phyloP scores from a whole-genome alignment of 2,113 vertebrate species.

The Connochaetes taurinus region DNA sequence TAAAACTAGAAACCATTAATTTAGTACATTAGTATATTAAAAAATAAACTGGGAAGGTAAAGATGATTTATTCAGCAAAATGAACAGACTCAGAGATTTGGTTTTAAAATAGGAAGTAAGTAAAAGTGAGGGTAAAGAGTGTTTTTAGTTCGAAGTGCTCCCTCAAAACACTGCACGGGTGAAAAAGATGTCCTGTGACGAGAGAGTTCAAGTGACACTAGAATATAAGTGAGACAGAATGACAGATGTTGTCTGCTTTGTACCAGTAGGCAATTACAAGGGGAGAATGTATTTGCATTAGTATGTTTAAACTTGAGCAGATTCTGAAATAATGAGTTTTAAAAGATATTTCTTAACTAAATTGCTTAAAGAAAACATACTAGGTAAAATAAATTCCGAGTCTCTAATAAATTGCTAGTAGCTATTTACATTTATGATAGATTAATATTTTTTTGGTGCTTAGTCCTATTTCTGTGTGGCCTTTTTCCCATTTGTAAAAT shows the following conservation, averaged over 20 bases:
- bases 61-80: not conserved
- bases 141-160: not conserved
- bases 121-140: not conserved
- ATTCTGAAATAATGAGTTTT: not conserved
- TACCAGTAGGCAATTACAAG: not conserved
- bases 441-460: not conserved
- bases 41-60: not conserved
- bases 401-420: not conserved
- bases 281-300: not conserved
- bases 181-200: not conserved
- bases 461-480: not conserved
- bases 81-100: not conserved
- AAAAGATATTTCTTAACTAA: not conserved
- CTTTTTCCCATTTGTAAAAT: not conserved
- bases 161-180: not conserved
- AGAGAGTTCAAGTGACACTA: not conserved
- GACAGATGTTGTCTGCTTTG: not conserved
- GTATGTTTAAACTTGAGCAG: not conserved
- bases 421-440: not conserved
- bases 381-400: not conserved
- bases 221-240: not conserved
- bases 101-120: conserved; percentile 5
- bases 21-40: not conserved
- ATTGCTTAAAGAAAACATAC: not conserved
- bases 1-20: not conserved